phyloP scores from a whole-genome alignment of 1,140 invertebrate genomes.

The Listronotus bonariensis region DNA sequence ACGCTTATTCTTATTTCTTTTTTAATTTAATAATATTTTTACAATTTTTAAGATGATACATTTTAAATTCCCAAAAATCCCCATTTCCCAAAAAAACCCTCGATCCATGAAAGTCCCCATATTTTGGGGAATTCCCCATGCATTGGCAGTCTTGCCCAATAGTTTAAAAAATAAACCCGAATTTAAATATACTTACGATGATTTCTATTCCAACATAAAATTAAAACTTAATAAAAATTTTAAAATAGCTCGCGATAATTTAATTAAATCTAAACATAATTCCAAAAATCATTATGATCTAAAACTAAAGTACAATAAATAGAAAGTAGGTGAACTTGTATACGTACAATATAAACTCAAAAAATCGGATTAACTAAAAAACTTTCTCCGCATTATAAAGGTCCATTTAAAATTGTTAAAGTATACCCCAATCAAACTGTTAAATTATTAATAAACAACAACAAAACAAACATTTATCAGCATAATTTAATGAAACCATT shows the following conservation, averaged over 20 bases:
- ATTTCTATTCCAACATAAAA: conserved; percentile 46
- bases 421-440: conserved; percentile 29
- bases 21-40: no score
- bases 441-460: conserved; percentile 29
- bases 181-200: conserved; percentile 42
- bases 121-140: no score
- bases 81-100: no score
- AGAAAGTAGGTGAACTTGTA: conserved; percentile 39
- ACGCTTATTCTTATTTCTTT: no score
- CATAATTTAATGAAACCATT: conserved; percentile 35
- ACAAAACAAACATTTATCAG: conserved; percentile 37
- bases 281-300: conserved; percentile 48
- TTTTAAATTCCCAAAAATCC: no score
- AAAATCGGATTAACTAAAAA: conserved; percentile 30
- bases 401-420: conserved; percentile 35
- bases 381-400: conserved; percentile 36
- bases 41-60: no score
- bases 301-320: conserved; percentile 34
- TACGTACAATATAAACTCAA: conserved; percentile 27
- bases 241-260: conserved; percentile 47
- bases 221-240: conserved; percentile 45
- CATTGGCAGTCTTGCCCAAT: conserved; percentile 43
- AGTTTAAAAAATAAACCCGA: conserved; percentile 33
- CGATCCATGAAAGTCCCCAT: no score
- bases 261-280: conserved; percentile 44